These are phyloP conservation scores for Ectropis crepuscularia DNA, from an alignment of 2,888 invertebrate genomes.

Conservation along the genomic window DNA sequence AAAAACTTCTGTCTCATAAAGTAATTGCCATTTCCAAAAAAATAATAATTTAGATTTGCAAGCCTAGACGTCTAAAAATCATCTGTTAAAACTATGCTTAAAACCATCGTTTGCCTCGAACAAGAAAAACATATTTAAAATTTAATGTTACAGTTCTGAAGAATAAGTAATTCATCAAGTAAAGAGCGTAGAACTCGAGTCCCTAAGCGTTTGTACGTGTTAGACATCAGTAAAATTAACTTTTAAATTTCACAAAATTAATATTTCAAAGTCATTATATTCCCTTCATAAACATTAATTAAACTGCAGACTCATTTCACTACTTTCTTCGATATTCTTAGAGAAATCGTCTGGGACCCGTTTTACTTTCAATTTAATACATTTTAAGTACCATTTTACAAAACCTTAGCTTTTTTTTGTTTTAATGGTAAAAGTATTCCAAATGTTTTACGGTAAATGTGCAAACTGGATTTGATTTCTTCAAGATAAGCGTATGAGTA, in stretches of 20 bases:
- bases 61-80: too few relatives aligned
- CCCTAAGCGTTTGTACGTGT: slow-evolving; percentile 35
- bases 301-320: slow-evolving; percentile 44
- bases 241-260: slow-evolving; percentile 42
- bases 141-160: neutral
- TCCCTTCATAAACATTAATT: slow-evolving; percentile 51
- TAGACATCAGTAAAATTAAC: slow-evolving; percentile 38
- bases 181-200: slow-evolving; percentile 18
- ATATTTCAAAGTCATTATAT: slow-evolving; percentile 42
- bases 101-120: too few relatives aligned
- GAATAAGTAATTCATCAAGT: slow-evolving; percentile 13
- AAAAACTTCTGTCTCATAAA: too few relatives aligned
- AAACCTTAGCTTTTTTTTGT: slow-evolving; percentile 33
- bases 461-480: too few relatives aligned
- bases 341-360: slow-evolving; percentile 48
- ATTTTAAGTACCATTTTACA: slow-evolving; percentile 35
- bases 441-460: neutral
- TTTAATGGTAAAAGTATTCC: slow-evolving; percentile 34
- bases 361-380: slow-evolving; percentile 32
- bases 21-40: too few relatives aligned
- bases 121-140: too few relatives aligned
- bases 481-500: too few relatives aligned
- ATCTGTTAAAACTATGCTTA: too few relatives aligned
- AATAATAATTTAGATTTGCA: too few relatives aligned
- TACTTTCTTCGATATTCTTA: slow-evolving; percentile 52